Evolutionary conservation across 2,113 vertebrate genomes (phyloP).

Genomic region (Hippopotamus amphibius): DNA sequence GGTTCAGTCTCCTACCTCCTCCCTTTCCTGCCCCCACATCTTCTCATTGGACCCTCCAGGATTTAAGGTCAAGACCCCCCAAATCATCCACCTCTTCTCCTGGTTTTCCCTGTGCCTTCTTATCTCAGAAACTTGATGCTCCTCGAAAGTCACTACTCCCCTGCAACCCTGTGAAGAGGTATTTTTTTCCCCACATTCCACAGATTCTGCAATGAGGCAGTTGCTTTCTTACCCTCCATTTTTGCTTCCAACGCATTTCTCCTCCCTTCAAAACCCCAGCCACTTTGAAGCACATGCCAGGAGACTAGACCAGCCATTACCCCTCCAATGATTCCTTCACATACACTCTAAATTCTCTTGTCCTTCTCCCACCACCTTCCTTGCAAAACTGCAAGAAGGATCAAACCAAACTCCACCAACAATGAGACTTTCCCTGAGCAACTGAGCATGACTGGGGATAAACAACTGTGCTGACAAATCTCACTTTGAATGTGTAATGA

Average conservation of each 20-base stretch:
- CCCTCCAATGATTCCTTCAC: background rate
- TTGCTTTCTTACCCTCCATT: background rate
- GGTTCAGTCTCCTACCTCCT: background rate
- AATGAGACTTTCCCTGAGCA: background rate
- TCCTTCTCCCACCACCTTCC: background rate
- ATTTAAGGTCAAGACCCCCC: background rate
- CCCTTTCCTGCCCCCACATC: background rate
- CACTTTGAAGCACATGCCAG: background rate
- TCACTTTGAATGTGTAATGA: background rate
- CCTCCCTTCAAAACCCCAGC: background rate
- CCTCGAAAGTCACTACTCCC: background rate
- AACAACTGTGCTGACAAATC: background rate
- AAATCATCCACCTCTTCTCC: background rate
- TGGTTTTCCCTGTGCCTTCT: background rate
- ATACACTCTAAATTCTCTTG: background rate
- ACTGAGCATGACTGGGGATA: background rate
- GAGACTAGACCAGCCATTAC: too few species aligned
- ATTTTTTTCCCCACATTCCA: background rate
- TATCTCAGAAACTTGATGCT: background rate
- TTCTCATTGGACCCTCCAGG: background rate
- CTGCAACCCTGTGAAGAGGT: background rate
- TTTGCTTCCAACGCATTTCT: background rate
- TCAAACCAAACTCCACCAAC: background rate
- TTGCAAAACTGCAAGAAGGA: background rate
- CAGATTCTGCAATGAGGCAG: background rate